phyloP scores from a whole-genome alignment of 2,888 invertebrate genomes.

The Stenchaetothrips biformis region DNA sequence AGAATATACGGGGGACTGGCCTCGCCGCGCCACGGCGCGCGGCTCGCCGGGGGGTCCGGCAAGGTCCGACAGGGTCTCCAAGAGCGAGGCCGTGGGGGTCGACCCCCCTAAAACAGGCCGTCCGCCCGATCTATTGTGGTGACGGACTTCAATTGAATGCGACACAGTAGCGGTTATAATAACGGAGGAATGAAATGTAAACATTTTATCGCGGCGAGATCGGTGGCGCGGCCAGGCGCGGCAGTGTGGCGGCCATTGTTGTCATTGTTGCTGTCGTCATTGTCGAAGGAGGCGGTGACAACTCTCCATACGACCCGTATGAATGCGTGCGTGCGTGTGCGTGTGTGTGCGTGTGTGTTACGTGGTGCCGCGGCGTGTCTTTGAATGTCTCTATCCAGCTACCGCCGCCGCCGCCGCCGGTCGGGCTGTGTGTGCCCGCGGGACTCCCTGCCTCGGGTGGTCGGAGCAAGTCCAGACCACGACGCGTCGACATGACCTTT shows the following conservation, averaged over 20 bases:
- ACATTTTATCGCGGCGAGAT: constrained; percentile 21
- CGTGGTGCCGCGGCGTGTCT: neutral
- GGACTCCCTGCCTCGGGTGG: too few species aligned
- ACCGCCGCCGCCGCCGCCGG: too few species aligned
- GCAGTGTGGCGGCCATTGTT: neutral
- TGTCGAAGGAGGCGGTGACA: constrained; percentile 17
- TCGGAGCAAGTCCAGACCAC: too few species aligned
- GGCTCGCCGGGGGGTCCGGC: neutral
- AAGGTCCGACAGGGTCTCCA: neutral
- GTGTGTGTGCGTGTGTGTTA: neutral
- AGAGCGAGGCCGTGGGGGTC: neutral
- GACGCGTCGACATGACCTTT: too few species aligned
- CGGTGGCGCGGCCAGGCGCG: neutral
- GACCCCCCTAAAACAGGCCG: constrained; percentile 2
- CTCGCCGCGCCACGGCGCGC: neutral
- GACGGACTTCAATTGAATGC: constrained; percentile 21
- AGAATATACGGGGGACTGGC: constrained; percentile 3
- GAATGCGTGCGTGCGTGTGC: neutral
- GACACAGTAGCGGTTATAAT: constrained; percentile 15
- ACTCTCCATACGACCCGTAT: neutral
- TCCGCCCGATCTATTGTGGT: neutral
- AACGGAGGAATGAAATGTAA: constrained; percentile 23
- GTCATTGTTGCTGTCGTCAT: neutral
- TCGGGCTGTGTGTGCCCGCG: too few species aligned
- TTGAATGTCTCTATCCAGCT: neutral